phyloP scores from a whole-genome alignment of 2,797 vertebrate species.

The Chrosomus eos region DNA sequence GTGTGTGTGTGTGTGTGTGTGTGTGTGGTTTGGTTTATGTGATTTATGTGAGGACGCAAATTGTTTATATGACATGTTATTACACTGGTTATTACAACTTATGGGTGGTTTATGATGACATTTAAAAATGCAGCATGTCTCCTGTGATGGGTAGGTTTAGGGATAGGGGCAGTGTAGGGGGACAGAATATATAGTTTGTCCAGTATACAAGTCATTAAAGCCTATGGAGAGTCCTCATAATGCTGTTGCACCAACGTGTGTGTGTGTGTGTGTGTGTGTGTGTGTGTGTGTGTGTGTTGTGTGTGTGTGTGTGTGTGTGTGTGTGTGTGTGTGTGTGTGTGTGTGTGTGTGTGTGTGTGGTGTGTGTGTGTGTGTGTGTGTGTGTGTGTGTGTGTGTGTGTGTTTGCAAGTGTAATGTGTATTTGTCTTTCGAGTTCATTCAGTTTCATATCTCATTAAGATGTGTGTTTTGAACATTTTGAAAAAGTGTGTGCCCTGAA shows the following conservation, averaged over 20 bases:
- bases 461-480: conserved; percentile 72
- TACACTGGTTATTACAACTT: no score
- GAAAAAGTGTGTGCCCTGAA: not conserved
- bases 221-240: no score
- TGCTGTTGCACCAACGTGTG: no score
- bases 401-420: not conserved
- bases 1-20: not conserved
- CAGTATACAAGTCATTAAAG: no score
- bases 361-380: not conserved
- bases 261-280: not conserved
- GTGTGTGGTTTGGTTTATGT: no score
- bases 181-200: no score
- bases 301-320: not conserved
- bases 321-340: not conserved
- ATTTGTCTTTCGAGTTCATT: not conserved
- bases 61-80: no score
- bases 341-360: not conserved
- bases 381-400: not conserved
- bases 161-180: no score
- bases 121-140: no score
- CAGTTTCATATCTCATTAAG: not conserved
- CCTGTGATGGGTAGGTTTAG: no score
- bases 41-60: no score
- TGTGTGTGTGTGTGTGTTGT: not conserved
- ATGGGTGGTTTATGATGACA: no score